Conservation (phyloP, 2,888 invertebrate genomes). For the Pristionchus arcanus region DNA sequence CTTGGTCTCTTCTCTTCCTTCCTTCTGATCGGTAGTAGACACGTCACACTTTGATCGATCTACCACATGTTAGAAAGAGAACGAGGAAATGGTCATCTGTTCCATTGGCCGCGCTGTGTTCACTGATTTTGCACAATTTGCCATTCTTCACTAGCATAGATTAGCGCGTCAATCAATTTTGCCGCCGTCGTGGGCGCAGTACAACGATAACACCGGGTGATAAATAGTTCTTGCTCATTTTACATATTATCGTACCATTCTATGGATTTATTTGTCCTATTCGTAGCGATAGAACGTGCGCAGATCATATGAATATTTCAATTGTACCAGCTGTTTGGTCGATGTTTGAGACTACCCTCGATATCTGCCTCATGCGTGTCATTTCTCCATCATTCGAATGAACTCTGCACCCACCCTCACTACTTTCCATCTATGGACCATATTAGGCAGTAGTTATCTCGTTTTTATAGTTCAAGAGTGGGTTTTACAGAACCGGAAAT, state of each 20-base stretch:
- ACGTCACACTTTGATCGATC: not conserved
- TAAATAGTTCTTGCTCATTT: too few species aligned
- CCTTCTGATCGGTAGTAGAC: not conserved
- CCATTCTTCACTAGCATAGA: not conserved
- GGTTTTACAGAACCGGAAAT: too few species aligned
- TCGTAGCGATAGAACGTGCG: too few species aligned
- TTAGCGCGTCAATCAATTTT: too few species aligned
- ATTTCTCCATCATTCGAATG: not conserved
- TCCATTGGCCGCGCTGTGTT: not conserved
- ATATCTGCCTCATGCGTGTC: not conserved
- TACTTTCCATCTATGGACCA: not conserved
- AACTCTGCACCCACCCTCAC: slow-evolving; percentile 41
- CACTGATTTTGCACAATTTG: not conserved
- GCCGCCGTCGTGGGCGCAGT: too few species aligned
- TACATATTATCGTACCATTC: too few species aligned
- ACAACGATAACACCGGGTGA: too few species aligned
- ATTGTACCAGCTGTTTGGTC: not conserved
- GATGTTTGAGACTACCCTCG: not conserved
- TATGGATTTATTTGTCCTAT: too few species aligned
- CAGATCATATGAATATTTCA: too few species aligned
- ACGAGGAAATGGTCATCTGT: not conserved
- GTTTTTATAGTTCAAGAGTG: too few species aligned
- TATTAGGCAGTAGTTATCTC: not conserved
- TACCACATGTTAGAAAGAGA: not conserved
- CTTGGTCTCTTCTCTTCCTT: not conserved